Evolutionary conservation across 2,113 vertebrate species (phyloP).

Genomic region (Bubo bubo): DNA sequence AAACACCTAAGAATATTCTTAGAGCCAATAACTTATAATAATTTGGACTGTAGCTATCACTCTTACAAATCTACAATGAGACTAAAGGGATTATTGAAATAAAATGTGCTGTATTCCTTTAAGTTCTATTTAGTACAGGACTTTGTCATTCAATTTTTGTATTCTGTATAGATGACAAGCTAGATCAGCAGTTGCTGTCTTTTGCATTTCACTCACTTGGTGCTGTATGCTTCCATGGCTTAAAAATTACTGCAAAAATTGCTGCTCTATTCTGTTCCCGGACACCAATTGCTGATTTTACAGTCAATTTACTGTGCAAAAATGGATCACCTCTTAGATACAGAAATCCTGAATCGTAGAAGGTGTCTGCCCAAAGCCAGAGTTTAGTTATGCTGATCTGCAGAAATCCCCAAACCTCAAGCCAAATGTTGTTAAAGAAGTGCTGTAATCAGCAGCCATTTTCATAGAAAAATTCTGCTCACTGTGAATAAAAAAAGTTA

Average conservation of each 20-base stretch:
- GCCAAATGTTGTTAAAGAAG: neutral
- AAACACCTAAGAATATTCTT: neutral
- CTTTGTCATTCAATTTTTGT: neutral
- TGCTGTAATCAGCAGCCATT: neutral
- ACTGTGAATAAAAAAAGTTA: neutral
- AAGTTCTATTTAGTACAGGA: neutral
- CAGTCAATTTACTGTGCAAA: constrained; percentile 7
- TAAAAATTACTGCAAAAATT: constrained; percentile 25
- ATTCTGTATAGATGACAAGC: neutral
- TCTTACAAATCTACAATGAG: neutral
- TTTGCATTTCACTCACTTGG: neutral
- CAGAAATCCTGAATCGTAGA: neutral
- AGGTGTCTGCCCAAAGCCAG: neutral
- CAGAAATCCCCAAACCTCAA: neutral
- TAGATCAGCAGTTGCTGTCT: neutral
- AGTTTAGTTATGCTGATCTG: neutral
- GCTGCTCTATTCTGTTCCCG: neutral
- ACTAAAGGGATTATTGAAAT: neutral
- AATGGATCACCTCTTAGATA: neutral
- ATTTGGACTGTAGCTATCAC: neutral
- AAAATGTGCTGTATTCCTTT: neutral
- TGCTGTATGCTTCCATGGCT: neutral
- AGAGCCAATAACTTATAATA: neutral
- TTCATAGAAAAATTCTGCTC: neutral
- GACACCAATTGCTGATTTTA: neutral